Evolutionary conservation across 2,888 invertebrate species (phyloP).

Genomic region (Keiferia lycopersicella): DNA sequence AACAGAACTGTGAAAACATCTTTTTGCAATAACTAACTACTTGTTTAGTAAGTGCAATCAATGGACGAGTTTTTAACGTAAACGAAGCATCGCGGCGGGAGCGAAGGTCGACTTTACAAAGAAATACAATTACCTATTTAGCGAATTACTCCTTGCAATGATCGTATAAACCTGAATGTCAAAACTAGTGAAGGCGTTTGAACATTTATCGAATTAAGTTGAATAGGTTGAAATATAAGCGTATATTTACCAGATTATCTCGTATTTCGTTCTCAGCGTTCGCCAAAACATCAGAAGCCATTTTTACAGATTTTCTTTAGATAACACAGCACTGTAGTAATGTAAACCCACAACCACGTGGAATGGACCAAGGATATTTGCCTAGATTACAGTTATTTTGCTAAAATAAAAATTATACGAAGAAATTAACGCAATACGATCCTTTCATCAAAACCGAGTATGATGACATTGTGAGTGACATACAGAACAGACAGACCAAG

Average conservation of each 20-base stretch:
- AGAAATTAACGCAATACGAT: not conserved
- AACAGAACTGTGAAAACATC: not conserved
- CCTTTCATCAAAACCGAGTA: not conserved
- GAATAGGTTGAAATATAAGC: not conserved
- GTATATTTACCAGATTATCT: conserved; percentile 67
- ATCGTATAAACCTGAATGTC: not conserved
- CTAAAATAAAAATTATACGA: not conserved
- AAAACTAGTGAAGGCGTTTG: too few relatives aligned
- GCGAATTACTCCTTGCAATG: not conserved
- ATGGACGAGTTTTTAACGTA: not conserved
- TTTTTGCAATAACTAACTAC: not conserved
- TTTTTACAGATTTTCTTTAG: conserved; percentile 36
- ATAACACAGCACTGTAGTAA: not conserved
- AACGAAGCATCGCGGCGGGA: not conserved
- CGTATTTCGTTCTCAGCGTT: conserved; percentile 61
- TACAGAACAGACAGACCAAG: too few relatives aligned
- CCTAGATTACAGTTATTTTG: not conserved
- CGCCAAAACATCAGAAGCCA: conserved; percentile 63
- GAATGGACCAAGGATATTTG: not conserved
- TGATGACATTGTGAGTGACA: too few relatives aligned
- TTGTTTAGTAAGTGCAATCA: not conserved
- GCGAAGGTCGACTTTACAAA: conserved; percentile 15
- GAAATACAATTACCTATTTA: not conserved
- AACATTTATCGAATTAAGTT: not conserved
- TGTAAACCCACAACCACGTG: not conserved